Conservation (phyloP, 2,888 invertebrate genomes). For the Chrysolina haemoptera region DNA sequence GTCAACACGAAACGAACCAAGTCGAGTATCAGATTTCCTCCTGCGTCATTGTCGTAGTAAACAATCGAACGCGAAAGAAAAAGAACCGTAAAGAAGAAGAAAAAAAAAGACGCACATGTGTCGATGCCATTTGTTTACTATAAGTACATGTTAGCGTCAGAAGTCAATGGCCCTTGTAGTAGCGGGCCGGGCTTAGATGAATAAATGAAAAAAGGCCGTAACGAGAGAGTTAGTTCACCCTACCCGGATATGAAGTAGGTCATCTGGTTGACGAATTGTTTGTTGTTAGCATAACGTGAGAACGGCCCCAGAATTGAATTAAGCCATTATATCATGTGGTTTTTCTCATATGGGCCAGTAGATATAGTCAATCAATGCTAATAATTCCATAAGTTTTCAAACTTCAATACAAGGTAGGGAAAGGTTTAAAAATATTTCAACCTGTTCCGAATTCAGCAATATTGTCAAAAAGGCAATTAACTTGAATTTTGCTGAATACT, state of each 20-base stretch:
- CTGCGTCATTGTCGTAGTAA: slow-evolving; percentile 38
- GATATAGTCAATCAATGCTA: no score
- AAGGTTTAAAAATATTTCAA: no score
- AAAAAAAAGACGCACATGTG: slow-evolving; percentile 40
- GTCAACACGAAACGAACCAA: neutral
- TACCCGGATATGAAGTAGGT: slow-evolving; percentile 55
- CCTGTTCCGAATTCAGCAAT: no score
- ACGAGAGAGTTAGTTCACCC: slow-evolving; percentile 38
- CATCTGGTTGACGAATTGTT: slow-evolving; percentile 49
- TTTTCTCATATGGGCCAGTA: slow-evolving; percentile 27
- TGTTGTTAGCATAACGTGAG: slow-evolving; percentile 48
- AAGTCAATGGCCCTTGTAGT: slow-evolving; percentile 46
- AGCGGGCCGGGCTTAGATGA: neutral
- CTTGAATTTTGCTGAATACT: no score
- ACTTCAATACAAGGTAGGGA: no score
- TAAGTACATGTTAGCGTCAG: slow-evolving; percentile 23
- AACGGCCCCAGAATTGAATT: slow-evolving; percentile 30
- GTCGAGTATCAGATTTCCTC: slow-evolving; percentile 29
- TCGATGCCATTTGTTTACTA: slow-evolving; percentile 46
- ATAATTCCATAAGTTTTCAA: no score
- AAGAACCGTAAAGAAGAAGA: slow-evolving; percentile 26
- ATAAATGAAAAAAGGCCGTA: slow-evolving; percentile 5
- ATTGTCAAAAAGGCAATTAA: no score
- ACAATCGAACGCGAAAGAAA: slow-evolving; percentile 28
- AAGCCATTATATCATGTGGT: neutral